Evolutionary conservation across 1,140 invertebrate species (phyloP).

Genomic region (Nasonia longicornis): DNA sequence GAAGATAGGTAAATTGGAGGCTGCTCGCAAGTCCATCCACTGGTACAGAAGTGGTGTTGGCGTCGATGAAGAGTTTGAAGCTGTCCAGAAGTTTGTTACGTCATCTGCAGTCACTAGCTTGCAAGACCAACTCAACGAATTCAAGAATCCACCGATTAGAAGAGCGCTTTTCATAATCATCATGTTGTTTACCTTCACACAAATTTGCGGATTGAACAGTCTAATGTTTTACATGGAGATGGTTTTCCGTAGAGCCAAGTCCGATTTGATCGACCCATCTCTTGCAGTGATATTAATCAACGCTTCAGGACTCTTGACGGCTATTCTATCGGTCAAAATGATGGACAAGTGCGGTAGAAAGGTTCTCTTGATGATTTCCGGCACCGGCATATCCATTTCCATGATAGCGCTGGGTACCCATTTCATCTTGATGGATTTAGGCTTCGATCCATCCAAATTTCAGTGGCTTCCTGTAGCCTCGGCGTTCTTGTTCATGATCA

Average conservation of each 20-base stretch:
- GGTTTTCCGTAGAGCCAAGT: slow-evolving; percentile 76
- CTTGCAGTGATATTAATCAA: slow-evolving; percentile 76
- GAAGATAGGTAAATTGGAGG: slow-evolving; percentile 52
- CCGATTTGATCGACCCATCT: slow-evolving; percentile 64
- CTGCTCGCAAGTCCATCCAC: slow-evolving; percentile 69
- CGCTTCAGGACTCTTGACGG: slow-evolving; percentile 74
- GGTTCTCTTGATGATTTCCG: slow-evolving; percentile 75
- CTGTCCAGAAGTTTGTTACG: slow-evolving; percentile 24
- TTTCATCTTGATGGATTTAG: slow-evolving; percentile 69
- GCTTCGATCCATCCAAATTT: no score
- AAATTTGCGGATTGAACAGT: slow-evolving; percentile 81
- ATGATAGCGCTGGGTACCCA: slow-evolving; percentile 71
- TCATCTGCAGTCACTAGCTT: background rate
- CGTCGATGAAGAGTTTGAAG: slow-evolving; percentile 12
- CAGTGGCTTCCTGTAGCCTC: slow-evolving; percentile 42
- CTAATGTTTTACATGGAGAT: slow-evolving; percentile 81
- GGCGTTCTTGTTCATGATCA: slow-evolving; percentile 36
- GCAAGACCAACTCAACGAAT: background rate
- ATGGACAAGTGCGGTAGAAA: slow-evolving; percentile 81
- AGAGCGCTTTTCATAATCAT: slow-evolving; percentile 61
- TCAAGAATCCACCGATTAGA: background rate
- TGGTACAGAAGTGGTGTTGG: slow-evolving; percentile 29
- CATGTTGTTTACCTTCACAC: slow-evolving; percentile 79
- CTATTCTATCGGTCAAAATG: slow-evolving; percentile 72
- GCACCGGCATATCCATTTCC: slow-evolving; percentile 69